Base-by-base conservation (phyloP, 2,113 vertebrate genomes). In the Urocolius indicus region DNA sequence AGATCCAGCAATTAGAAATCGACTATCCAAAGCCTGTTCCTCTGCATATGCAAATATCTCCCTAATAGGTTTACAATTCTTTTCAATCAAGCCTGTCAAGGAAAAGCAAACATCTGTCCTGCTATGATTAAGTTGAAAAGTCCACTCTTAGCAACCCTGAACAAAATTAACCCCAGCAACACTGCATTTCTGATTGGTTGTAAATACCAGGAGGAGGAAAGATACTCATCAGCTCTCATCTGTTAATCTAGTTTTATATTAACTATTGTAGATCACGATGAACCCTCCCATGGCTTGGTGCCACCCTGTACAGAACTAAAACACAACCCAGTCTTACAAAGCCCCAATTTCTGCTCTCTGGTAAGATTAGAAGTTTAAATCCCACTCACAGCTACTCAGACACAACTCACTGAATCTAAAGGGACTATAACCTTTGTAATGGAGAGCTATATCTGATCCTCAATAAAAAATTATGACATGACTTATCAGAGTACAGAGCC, bases 211-310 rank as follows among this genome's bases (percentile, higher is more conserved):
- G 75, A 88, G 85, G 82, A 89, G 88, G 74, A 95, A 87, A 88
- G 96, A 93, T 93, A 94, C 27, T 86, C 88, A 94, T 95, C 95
- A 94, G 91, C 72, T 66, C 90, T 57, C 66, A 90, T 94, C 90
- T 85, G 89, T 96, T 87, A 94, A 83, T 95, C 73, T 71, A 30
- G 86, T 95, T 94, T 92, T 82, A 90, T 89, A 94, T 97, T 97
- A 94, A 94, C 94, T 92, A 16, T 24, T 89, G 59, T 75, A 94
- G 85, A 91, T 79, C 29, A 17, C 4, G 4, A 55, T 45, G 88
- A 94, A 93, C 80, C 62, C 69, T 95, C 82, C 68, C 32, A 7
- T 36, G 69, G 49, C 26, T 8, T 57, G 24, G 22, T 89, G 92
- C 66, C 91, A 94, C 41, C 11, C 49, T 45, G 30, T 6, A 32